Percentiles rank a stretch among this genome's conserved stretches.
These are phyloP conservation scores for Macropis europaea DNA, from an alignment of 2,888 invertebrate genomes.

Conservation along the genomic window DNA sequence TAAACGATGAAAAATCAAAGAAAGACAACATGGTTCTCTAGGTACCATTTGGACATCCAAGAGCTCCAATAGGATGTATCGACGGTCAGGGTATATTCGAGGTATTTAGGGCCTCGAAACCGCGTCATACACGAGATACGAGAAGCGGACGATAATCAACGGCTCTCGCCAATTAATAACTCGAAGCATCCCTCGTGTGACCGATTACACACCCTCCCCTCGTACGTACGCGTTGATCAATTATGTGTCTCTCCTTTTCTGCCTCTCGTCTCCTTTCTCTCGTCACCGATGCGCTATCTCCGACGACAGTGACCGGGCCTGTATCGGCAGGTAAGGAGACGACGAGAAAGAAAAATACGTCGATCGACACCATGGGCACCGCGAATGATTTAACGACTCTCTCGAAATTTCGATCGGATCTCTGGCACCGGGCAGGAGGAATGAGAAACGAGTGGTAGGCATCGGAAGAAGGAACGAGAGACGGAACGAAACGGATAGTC, in stretches of 20 bases:
- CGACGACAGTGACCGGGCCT: constrained; percentile 51
- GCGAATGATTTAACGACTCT: constrained; percentile 71
- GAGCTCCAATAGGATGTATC: too few relatives aligned
- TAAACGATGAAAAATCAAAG: too few relatives aligned
- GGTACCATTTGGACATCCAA: too few relatives aligned
- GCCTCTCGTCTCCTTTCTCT: neutral
- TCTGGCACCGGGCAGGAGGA: constrained; percentile 21
- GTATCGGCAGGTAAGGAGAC: constrained; percentile 19
- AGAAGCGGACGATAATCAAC: constrained; percentile 54
- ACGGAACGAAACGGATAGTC: constrained; percentile 54
- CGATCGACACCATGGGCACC: constrained; percentile 59
- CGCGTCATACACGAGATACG: neutral
- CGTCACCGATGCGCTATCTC: constrained; percentile 15
- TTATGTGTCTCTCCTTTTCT: constrained; percentile 29
- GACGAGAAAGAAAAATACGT: constrained; percentile 49
- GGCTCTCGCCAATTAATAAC: constrained; percentile 63
- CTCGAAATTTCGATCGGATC: constrained; percentile 72
- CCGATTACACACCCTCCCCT: constrained; percentile 6
- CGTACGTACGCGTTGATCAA: constrained; percentile 59
- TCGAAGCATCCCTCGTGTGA: constrained; percentile 46
- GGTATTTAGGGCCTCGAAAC: constrained; percentile 9
- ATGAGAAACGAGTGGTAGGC: constrained; percentile 58
- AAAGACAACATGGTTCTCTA: too few relatives aligned
- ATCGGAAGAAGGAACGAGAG: constrained; percentile 48
- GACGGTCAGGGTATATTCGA: neutral